These are phyloP conservation scores for Syrista parreyssii DNA, from an alignment of 2,888 invertebrate species.

Conservation along the genomic window DNA sequence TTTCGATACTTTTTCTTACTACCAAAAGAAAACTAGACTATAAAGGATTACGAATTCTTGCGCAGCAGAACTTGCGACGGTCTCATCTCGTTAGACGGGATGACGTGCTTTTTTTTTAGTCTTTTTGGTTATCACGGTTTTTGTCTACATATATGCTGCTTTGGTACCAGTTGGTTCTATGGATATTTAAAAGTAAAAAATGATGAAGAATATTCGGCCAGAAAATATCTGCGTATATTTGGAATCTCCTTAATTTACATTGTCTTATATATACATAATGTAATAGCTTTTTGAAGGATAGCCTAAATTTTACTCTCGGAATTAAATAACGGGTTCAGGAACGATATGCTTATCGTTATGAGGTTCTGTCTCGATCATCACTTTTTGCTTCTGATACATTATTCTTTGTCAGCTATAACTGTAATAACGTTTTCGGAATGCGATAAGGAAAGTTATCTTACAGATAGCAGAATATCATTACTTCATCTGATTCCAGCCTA, in stretches of 20 bases:
- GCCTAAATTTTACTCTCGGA: background rate
- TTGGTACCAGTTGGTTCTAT: background rate
- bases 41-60: background rate
- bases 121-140: background rate
- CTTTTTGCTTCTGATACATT: constrained; percentile 21
- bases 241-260: constrained; percentile 53
- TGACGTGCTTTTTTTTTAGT: background rate
- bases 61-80: background rate
- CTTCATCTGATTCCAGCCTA: constrained; percentile 37
- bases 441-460: constrained; percentile 42
- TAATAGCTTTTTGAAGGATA: constrained; percentile 7
- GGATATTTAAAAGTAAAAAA: background rate
- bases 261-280: constrained; percentile 47
- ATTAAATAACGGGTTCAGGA: constrained; percentile 5
- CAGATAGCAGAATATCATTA: constrained; percentile 32
- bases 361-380: constrained; percentile 3
- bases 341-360: constrained; percentile 15
- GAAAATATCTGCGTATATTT: constrained; percentile 63
- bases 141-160: background rate
- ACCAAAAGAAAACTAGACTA: background rate
- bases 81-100: background rate
- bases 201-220: constrained; percentile 40
- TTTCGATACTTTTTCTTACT: background rate
- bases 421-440: constrained; percentile 46
- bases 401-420: constrained; percentile 32